Percentiles rank a stretch among this genome's conserved stretches.
Evolutionary conservation across 2,113 vertebrate species (phyloP).

Genomic region (Gallinago jamesoni): DNA sequence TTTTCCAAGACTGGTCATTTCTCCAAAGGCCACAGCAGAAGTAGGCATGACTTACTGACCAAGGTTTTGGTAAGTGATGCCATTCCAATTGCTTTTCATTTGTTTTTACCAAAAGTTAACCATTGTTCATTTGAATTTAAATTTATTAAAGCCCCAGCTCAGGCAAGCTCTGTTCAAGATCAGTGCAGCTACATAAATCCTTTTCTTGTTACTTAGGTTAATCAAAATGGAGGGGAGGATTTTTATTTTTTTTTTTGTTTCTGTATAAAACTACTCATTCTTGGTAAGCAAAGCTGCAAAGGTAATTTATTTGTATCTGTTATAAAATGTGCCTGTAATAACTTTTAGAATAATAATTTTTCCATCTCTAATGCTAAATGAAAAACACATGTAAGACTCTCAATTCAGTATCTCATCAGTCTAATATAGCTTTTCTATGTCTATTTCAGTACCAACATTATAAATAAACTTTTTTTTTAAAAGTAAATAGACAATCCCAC

Average conservation of each 20-base stretch:
- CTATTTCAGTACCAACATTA: background rate
- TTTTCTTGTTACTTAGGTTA: background rate
- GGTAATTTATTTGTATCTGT: background rate
- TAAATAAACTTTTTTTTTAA: background rate
- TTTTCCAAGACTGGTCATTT: background rate
- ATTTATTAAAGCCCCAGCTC: background rate
- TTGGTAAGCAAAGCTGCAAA: background rate
- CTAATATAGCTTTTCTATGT: background rate
- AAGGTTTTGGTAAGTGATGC: background rate
- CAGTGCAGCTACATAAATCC: background rate
- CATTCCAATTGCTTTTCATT: background rate
- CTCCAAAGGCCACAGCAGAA: background rate
- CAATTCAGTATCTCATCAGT: background rate
- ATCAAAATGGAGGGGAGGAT: background rate
- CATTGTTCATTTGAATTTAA: background rate
- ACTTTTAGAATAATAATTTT: background rate
- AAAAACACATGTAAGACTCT: background rate
- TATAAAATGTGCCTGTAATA: background rate
- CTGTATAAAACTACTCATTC: background rate
- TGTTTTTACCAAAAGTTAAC: background rate
- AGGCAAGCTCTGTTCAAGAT: background rate
- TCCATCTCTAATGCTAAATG: background rate
- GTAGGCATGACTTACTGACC: background rate
- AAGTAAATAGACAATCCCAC: background rate
- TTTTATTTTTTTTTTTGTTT: background rate